phyloP scores from a whole-genome alignment of 2,888 invertebrate genomes.

The Sericinus montela region DNA sequence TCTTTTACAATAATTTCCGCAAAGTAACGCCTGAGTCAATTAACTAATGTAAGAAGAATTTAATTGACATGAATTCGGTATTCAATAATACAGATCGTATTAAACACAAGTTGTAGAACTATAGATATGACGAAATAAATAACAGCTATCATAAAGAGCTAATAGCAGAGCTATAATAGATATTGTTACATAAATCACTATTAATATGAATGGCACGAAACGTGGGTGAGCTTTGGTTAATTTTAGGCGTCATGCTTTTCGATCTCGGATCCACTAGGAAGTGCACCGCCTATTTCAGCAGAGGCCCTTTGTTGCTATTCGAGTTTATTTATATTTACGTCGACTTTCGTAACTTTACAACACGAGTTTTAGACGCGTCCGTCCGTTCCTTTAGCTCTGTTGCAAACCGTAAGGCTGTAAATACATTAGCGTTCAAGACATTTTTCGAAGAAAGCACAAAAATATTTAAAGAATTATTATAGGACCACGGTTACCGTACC shows the following conservation, averaged over 20 bases:
- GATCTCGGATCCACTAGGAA: conserved; percentile 58
- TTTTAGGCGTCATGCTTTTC: conserved; percentile 44
- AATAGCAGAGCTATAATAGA: conserved; percentile 9
- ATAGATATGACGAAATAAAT: background rate
- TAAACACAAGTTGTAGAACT: too few relatives aligned
- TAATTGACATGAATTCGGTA: too few relatives aligned
- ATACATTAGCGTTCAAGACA: conserved; percentile 3
- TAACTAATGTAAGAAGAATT: too few relatives aligned
- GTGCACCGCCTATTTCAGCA: conserved; percentile 61
- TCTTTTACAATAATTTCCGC: too few relatives aligned
- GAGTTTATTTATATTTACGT: conserved; percentile 71
- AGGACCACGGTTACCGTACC: too few relatives aligned
- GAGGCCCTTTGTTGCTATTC: conserved; percentile 63
- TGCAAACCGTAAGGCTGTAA: conserved; percentile 44
- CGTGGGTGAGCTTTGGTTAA: conserved; percentile 38
- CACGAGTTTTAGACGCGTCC: conserved; percentile 51
- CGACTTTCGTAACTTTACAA: conserved; percentile 74
- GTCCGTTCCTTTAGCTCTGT: conserved; percentile 50
- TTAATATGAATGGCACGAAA: conserved; percentile 8
- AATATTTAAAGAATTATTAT: too few relatives aligned
- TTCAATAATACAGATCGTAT: too few relatives aligned
- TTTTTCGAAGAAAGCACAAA: too few relatives aligned
- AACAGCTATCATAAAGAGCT: conserved; percentile 5
- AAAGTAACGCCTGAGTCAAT: too few relatives aligned
- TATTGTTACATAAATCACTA: conserved; percentile 2